Base-by-base conservation (phyloP, 2,888 invertebrate genomes). In the Andrena chrysosceles region DNA sequence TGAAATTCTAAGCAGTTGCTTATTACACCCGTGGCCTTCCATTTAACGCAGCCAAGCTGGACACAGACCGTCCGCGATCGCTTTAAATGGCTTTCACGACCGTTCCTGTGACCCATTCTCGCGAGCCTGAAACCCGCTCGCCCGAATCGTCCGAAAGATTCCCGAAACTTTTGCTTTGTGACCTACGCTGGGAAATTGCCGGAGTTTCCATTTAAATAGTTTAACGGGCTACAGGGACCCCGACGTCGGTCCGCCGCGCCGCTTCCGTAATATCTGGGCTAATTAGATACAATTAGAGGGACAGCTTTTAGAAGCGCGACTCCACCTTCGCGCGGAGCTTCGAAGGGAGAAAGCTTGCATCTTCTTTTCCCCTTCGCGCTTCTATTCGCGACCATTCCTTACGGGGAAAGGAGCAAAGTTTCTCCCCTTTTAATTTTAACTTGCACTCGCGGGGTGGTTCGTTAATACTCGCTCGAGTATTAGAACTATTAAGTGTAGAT, bases 1-100 rank as follows among this genome's bases (percentile, higher is more conserved):
- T 77, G 77, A 89, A 84, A 89, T 85, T 78, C 75, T 81, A 79
- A 85, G 82, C 77, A 84, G 79, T 80, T 83, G 71, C 83, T 69
- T 77, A 77, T 72, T 74, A 84, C 84, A 72, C 42, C 42, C 62
- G 23, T 66, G 75, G 59, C 68, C 59, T 79, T 72, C 60, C 64
- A 68, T 74, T 77, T 77, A 85, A 74, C 63, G 68, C 68, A 49
- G 52, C 54, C 20, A 42, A 20, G 54, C 77, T 68, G 81, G 77
- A 85, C 71, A 33, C 68, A 26, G 62, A 42, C 42, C 13, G 42
- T 16, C 42, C 42, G 42, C 16, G 81, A 81, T 84, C 72, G 72
- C 33, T 76, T 84, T 84, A 86, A 87, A 74, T 59, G 52, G 75
- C 68, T 73, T 70, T 42, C 54, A 54, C 31, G 20, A 20, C 29